Evolutionary conservation across 2,113 vertebrate species (phyloP), one percentile per base, ranked within the genome.

Genomic region (Leiothrix lutea): DNA sequence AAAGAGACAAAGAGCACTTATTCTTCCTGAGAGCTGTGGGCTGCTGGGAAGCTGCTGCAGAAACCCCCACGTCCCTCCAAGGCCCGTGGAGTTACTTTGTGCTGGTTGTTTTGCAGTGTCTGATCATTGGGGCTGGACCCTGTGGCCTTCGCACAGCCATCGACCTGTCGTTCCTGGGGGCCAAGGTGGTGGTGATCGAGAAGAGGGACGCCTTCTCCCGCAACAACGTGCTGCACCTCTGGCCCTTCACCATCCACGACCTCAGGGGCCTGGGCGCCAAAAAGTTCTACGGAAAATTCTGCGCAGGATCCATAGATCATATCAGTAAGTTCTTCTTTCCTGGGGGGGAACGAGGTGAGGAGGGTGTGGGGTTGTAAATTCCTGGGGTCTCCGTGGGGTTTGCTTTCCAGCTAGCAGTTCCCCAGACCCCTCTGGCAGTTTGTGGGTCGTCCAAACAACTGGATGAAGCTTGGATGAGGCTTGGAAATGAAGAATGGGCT

Each of bases 241-340:
- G 99, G 99, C 99, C 99, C 3, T 99, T 99, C 92, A 99, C 99
- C 87, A 99, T 99, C 93, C 99, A 99, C 19, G 99, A 99, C 97
- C 95, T 99, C 84, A 98, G 99, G 69, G 98, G 99, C 24, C 98
- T 99, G 3, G 99, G 99, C 36, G 99, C 99, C 97, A 99, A 99
- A 95, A 99, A 99, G 96, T 99, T 99, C 91, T 98, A 99, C 0
- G 99, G 99, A 88, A 99, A 99, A 92, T 99, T 99, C 97, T 99
- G 99, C 36, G 99, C 99, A 2, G 99, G 99, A 88, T 98, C 99
- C 91, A 99, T 99, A 6, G 99, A 99, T 97, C 99, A 99, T 67
- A 99, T 99, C 98, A 99, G 99, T 99, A 89, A 99, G 99, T 99
- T 26, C 42, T 58, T 69, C 47, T 1, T 13, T 50, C 47, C 23